Base-by-base conservation (phyloP, 2,888 invertebrate genomes). In the Stenoptilia bipunctidactyla region DNA sequence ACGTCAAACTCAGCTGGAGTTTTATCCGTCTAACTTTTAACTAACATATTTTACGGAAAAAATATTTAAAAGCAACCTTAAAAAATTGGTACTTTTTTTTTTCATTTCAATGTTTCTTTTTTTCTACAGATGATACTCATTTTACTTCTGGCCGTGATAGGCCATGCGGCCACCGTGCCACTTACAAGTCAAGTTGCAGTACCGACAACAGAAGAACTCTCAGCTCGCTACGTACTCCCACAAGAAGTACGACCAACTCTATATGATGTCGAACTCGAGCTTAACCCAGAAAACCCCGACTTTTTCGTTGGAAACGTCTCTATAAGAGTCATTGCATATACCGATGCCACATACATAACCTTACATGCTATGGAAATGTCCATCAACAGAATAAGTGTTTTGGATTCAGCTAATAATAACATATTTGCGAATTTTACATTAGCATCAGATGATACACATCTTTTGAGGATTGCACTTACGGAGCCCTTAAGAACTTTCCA, bases 161-260 rank as follows among this genome's bases (percentile, higher is more conserved):
- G 74, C 42, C 46, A 58, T 5, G 66, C 59, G 1, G 34, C 51
- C 0, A 58, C 59, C 37, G 45, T 60, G 1, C 73, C 77, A 0
- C 1, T 68, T 1, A 30, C 39, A 5, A 34, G 40, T 30, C 47
- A 48, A 30, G 41, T 42, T 13, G 46, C 42, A 4, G 41, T 40
- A 14, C 40, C 45, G 6, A 46, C 48, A 15, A 56, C 52, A 15
- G 48, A 46, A 3, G 49, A 52, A 10, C 40, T 57, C 0, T 51
- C 53, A 1, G 63, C 57, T 1, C 50, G 44, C 15, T 88, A 87
- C 58, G 75, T 86, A 0, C 66, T 90, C 8, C 88, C 89, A 0
- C 66, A 63, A 1, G 72, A 70, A 25, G 70, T 87, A 0, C 53
- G 52, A n/a, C 89, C 89, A 0, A 65, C 61, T 0, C 72, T 73